Conservation (phyloP, 2,797 vertebrate genomes). For the Lycodopsis pacificus region DNA sequence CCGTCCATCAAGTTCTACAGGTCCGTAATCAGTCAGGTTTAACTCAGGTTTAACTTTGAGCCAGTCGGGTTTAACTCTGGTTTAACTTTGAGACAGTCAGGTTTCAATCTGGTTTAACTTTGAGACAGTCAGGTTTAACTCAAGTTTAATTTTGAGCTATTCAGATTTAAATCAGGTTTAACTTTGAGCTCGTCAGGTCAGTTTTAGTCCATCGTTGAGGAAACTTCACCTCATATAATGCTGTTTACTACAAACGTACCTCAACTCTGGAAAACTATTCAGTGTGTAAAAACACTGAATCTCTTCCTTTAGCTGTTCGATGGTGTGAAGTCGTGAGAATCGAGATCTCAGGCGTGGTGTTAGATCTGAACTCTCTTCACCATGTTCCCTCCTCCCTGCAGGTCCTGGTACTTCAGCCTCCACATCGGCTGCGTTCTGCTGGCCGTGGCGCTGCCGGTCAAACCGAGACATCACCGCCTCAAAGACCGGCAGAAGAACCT, state of each 20-base stretch:
- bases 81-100: neutral
- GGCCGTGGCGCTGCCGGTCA: constrained; percentile 87
- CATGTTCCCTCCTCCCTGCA: constrained; percentile 52
- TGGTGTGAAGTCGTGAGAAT: too few relatives aligned
- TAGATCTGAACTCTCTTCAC: neutral
- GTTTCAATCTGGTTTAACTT: too few relatives aligned
- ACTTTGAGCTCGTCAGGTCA: too few relatives aligned
- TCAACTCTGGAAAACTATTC: too few relatives aligned
- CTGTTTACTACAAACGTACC: too few relatives aligned
- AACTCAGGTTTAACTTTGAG: neutral
- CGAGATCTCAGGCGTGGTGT: too few relatives aligned
- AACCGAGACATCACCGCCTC: constrained; percentile 85
- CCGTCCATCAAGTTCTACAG: constrained; percentile 93
- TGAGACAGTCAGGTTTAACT: neutral
- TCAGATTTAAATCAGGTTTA: neutral
- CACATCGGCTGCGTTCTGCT: constrained; percentile 89
- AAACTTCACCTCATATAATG: too few relatives aligned
- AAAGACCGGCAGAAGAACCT: constrained; percentile 57
- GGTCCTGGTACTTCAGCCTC: constrained; percentile 92
- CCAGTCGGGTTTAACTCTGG: neutral
- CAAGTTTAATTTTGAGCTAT: neutral
- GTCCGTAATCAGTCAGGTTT: constrained; percentile 74
- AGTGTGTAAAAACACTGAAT: too few relatives aligned
- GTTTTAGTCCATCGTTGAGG: too few relatives aligned
- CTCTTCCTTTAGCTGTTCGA: too few relatives aligned